phyloP scores from a whole-genome alignment of 2,113 vertebrate genomes.

The Catharus minimus region DNA sequence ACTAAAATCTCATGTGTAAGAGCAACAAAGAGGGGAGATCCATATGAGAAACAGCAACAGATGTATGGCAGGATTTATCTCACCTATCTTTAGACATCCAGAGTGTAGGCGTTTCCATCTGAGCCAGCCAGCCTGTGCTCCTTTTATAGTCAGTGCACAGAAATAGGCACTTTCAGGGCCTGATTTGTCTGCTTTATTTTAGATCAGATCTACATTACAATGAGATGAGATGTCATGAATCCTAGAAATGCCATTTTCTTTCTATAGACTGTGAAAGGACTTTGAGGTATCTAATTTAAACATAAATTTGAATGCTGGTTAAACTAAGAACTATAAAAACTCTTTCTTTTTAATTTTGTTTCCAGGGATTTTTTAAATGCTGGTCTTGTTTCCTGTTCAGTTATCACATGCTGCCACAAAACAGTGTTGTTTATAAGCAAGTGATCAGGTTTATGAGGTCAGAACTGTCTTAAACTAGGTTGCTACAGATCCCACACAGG shows the following conservation, averaged over 20 bases:
- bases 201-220: neutral
- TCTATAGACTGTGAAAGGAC: neutral
- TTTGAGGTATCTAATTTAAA: neutral
- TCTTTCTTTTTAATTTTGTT: no score
- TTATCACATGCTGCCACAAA: neutral
- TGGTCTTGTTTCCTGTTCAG: neutral
- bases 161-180: neutral
- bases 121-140: constrained; percentile 7
- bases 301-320: neutral
- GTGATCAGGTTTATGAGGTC: neutral
- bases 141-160: neutral
- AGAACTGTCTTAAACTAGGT: neutral
- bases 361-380: neutral
- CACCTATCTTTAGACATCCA: constrained; percentile 39
- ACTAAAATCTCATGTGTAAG: neutral
- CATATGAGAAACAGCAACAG: constrained; percentile 19
- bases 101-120: neutral
- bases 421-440: neutral
- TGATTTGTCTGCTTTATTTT: neutral
- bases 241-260: neutral
- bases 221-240: neutral
- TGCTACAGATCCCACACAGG: neutral
- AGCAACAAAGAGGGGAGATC: constrained; percentile 13
- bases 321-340: neutral
- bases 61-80: constrained; percentile 21